Conservation (phyloP, 2,888 invertebrate species). For the Lamellibrachia columna region DNA sequence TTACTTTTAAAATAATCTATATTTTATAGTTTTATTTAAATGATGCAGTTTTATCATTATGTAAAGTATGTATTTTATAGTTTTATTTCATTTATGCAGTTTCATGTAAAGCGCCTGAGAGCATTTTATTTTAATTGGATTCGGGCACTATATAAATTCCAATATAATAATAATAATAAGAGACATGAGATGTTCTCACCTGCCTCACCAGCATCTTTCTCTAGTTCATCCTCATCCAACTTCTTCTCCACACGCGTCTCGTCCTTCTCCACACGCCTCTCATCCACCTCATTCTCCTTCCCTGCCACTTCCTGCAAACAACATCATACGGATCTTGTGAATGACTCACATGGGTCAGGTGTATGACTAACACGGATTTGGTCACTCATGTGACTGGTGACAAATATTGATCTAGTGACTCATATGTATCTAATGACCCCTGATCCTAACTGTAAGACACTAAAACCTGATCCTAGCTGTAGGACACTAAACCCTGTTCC, state of each 20-base stretch:
- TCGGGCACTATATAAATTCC: too few species aligned
- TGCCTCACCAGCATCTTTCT: background rate
- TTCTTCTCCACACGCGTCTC: slow-evolving; percentile 7
- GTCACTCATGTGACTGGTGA: too few species aligned
- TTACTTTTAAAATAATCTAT: background rate
- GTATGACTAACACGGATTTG: too few species aligned
- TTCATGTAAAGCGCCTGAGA: too few species aligned
- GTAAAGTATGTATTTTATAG: too few species aligned
- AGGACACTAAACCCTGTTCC: background rate
- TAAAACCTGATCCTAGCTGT: background rate
- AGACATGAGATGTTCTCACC: background rate
- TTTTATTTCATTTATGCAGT: too few species aligned
- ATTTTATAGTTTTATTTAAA: too few species aligned
- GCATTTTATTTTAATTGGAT: too few species aligned
- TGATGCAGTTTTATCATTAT: too few species aligned
- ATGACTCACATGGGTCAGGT: background rate
- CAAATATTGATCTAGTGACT: too few species aligned
- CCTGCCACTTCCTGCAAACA: background rate
- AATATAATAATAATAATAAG: background rate
- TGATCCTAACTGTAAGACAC: too few species aligned
- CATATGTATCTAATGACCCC: too few species aligned
- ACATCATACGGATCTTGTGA: background rate
- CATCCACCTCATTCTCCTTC: background rate
- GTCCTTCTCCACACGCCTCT: background rate
- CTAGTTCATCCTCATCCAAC: background rate